These are phyloP conservation scores for Chirona hameri DNA, from an alignment of 2,888 invertebrate genomes.

Conservation along the genomic window DNA sequence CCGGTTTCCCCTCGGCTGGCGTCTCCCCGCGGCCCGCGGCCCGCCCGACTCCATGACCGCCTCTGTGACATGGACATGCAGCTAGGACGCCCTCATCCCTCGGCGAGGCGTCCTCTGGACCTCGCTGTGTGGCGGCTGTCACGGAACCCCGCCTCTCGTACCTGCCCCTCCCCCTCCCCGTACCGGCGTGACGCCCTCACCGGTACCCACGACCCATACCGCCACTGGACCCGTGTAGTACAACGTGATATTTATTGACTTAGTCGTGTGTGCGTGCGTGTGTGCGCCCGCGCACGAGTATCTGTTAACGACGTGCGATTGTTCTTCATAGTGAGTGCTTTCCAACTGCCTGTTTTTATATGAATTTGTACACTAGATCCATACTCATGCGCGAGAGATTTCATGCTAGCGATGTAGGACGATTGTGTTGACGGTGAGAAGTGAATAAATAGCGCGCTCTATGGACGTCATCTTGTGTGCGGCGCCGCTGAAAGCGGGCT, in stretches of 20 bases:
- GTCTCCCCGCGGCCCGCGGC: no score
- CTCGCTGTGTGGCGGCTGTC: background rate
- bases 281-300: background rate
- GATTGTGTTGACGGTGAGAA: background rate
- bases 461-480: no score
- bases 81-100: no score
- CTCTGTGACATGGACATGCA: no score
- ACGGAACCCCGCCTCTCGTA: no score
- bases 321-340: background rate
- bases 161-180: background rate
- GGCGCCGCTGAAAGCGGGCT: no score
- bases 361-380: conserved; percentile 7
- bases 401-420: background rate
- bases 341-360: background rate
- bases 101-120: background rate
- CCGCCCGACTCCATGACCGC: no score
- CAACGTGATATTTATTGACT: conserved; percentile 26
- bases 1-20: no score
- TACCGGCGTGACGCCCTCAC: background rate
- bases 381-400: conserved; percentile 8
- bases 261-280: background rate
- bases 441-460: background rate
- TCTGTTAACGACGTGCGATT: background rate
- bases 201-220: background rate
- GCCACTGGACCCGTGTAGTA: background rate